These are phyloP conservation scores for Parasteatoda lunata DNA, from an alignment of 2,888 invertebrate species.

Conservation along the genomic window DNA sequence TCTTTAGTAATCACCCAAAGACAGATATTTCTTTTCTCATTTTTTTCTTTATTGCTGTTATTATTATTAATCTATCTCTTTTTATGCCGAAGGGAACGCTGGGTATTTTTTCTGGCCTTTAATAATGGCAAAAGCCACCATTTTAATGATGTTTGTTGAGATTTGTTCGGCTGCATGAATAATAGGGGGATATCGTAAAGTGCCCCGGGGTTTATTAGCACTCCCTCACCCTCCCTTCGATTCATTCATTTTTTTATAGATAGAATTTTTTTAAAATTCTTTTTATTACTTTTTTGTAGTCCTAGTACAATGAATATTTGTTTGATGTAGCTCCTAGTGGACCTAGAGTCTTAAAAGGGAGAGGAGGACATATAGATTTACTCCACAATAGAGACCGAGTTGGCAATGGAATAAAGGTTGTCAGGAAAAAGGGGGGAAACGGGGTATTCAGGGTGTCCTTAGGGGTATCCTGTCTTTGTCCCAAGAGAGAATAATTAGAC, in stretches of 20 bases:
- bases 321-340: conserved; percentile 4
- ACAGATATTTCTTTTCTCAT: conserved; percentile 47
- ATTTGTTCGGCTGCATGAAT: conserved; percentile 36
- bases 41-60: conserved; percentile 44
- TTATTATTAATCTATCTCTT: conserved; percentile 61
- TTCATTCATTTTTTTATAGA: conserved; percentile 4
- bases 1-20: conserved; percentile 55
- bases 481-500: conserved; percentile 64
- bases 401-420: conserved; percentile 11
- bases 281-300: not conserved
- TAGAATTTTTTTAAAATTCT: not conserved
- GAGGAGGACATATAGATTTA: not conserved
- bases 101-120: conserved; percentile 7
- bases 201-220: conserved; percentile 58
- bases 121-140: conserved; percentile 64
- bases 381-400: not conserved
- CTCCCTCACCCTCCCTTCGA: conserved; percentile 6
- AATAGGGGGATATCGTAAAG: conserved; percentile 57
- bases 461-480: conserved; percentile 46
- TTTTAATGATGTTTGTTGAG: conserved; percentile 66
- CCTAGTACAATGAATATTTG: not conserved
- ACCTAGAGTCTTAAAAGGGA: conserved; percentile 12
- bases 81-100: conserved; percentile 24
- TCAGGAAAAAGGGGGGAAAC: conserved; percentile 8
- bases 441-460: conserved; percentile 48